Conservation (phyloP, 2,888 invertebrate genomes). For the Pyrrhosoma nymphula region DNA sequence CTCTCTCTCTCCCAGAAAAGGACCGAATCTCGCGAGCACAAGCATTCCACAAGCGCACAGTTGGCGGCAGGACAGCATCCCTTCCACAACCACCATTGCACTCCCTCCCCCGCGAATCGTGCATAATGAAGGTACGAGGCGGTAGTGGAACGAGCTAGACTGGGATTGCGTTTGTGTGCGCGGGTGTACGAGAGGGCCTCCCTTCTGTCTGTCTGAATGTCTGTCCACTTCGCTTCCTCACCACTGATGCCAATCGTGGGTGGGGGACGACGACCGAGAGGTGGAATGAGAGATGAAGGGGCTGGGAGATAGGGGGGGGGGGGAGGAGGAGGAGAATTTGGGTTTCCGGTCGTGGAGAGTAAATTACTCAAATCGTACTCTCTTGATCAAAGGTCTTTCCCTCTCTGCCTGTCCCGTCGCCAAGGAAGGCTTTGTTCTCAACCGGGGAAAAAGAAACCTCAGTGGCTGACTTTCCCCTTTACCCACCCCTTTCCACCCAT, state of each 20-base stretch:
- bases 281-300: neutral
- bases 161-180: neutral
- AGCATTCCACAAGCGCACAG: neutral
- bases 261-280: no score
- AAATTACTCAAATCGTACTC: slow-evolving; percentile 61
- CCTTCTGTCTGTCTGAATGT: neutral
- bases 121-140: neutral
- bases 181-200: neutral
- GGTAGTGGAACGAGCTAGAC: neutral
- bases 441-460: neutral
- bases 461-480: neutral
- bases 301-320: slow-evolving; percentile 10
- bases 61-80: neutral
- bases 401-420: neutral
- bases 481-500: neutral
- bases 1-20: neutral
- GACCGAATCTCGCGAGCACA: neutral
- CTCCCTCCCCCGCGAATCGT: neutral
- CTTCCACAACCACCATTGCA: neutral
- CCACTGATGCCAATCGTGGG: neutral
- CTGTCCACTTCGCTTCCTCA: neutral
- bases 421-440: neutral
- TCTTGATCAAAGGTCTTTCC: neutral
- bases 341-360: slow-evolving; percentile 68
- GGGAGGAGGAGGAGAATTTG: slow-evolving; percentile 26